Evolutionary conservation across 2,797 vertebrate species (phyloP), one percentile per base, ranked within the genome.

Genomic region (Setipinna tenuifilis): DNA sequence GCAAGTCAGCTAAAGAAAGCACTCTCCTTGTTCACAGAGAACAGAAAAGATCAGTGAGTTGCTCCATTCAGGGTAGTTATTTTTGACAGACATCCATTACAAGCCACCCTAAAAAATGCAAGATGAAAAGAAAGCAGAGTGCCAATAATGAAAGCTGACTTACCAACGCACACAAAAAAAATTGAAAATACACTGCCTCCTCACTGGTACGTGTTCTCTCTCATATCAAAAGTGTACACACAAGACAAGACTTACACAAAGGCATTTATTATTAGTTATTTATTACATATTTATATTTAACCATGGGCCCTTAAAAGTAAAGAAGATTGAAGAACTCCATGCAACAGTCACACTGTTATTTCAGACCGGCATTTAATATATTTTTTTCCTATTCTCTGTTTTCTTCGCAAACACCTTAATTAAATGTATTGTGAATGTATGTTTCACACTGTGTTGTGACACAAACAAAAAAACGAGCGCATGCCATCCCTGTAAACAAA

Each of bases 21-120:
- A 17, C 31, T 75, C 31, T 75, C 68, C 68, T 75, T 88, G 58
- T 83, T 86, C 61, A 75, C 48, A 44, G 68, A 75, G 31, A 75
- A 75, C 68, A 75, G 31, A 75, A 41, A 75, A 41, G 68, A 75
- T 75, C 68, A 75, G 68, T 75, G 68, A 75, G 31, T 28, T 75
- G 5, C 31, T 75, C 14, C 0, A 6, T 41, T 75, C 68, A 21
- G 68, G 31, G 31, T 75, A 41, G 68, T 75, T 75, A 75, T 41
- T 75, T 21, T 75, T 75, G 68, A 75, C 17, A 35, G 68, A 75
- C 68, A 41, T 9, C 68, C 68, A 41, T 41, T 75, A 75, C 16
- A 75, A 28, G 68, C 6, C 46, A 48, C 46, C 46, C 31, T 28
- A 41, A 75, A 75, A 41, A 35, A 75, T 75, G 31, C 68, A 75